Base-by-base conservation (phyloP, 2,888 invertebrate genomes). In the Catonia carolina region DNA sequence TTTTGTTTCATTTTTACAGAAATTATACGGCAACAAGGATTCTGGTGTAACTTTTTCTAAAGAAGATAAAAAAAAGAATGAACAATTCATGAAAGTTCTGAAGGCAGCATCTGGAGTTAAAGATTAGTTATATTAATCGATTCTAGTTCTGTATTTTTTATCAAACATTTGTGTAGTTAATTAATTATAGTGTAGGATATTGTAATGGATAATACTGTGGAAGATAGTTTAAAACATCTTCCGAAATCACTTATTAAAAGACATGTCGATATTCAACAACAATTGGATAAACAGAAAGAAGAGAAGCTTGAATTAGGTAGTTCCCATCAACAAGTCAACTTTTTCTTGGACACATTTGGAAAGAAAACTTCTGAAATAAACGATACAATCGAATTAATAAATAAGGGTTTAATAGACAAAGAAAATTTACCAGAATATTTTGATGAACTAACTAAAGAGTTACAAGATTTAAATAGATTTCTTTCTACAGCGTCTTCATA, bases 401-500 rank as follows among this genome's bases (percentile, higher is more conserved):
- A 54, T 42, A 31, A 50, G 31, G 50, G 45, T 7, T 18, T 15
- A 17, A 37, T 58, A 12, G 42, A 54, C 4, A 39, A 58, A 45
- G 42, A 49, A 36, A 33, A 33, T 27, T 31, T 58, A 12, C 42
- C 61, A 5, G 61, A 62, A 8, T 35, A 22, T 17, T 61, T 64
- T 35, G 57, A 61, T 53, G 52, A 55, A 15, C 41, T 62, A 36
- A 60, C 55, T 8, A 60, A 61, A 56, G 56, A 55, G 36, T 49
- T 64, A 36, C 59, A 62, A 33, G 22, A 48, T 35, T 51, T 64
- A 20, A 61, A 56, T 42, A 60, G 55, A 31, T 62, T 60, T 47
- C 47, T 63, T 12, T 56, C 64, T 7, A 56, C 60, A 5, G 60
- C 64, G 1, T 55, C 64, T 6, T 80, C 88, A 68, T 90, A 89